These are phyloP conservation scores for Macrosteles quadrilineatus DNA, from an alignment of 1,140 invertebrate genomes.

Conservation along the genomic window DNA sequence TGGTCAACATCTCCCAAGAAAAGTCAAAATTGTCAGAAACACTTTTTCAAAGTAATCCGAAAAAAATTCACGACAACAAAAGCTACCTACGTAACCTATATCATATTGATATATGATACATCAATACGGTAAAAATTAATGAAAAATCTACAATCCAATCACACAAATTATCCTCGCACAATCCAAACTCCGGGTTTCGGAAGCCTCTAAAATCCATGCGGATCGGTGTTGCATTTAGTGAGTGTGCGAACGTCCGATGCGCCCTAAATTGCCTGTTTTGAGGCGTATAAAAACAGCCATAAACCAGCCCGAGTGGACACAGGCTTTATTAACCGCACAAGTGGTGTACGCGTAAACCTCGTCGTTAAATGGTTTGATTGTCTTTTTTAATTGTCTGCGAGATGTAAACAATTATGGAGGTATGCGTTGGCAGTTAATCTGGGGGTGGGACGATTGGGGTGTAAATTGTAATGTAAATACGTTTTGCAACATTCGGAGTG, in stretches of 20 bases:
- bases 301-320: neutral
- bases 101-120: too few relatives aligned
- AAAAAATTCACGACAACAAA: too few relatives aligned
- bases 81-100: too few relatives aligned
- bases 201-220: neutral
- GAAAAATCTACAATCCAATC: too few relatives aligned
- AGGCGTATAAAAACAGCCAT: constrained; percentile 1
- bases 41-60: too few relatives aligned
- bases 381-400: constrained; percentile 5
- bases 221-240: constrained; percentile 1
- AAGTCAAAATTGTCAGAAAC: too few relatives aligned
- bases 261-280: constrained; percentile 7
- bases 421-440: constrained; percentile 2
- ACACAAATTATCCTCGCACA: too few relatives aligned
- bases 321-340: constrained; percentile 13
- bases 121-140: too few relatives aligned
- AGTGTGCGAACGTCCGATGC: neutral
- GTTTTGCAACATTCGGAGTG: too few relatives aligned
- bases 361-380: neutral
- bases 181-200: too few relatives aligned
- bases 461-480: too few relatives aligned
- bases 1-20: too few relatives aligned
- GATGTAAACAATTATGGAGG: constrained; percentile 16
- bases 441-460: neutral
- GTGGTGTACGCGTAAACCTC: neutral